phyloP scores from a whole-genome alignment of 2,797 vertebrate genomes.

The Lepus townsendii region DNA sequence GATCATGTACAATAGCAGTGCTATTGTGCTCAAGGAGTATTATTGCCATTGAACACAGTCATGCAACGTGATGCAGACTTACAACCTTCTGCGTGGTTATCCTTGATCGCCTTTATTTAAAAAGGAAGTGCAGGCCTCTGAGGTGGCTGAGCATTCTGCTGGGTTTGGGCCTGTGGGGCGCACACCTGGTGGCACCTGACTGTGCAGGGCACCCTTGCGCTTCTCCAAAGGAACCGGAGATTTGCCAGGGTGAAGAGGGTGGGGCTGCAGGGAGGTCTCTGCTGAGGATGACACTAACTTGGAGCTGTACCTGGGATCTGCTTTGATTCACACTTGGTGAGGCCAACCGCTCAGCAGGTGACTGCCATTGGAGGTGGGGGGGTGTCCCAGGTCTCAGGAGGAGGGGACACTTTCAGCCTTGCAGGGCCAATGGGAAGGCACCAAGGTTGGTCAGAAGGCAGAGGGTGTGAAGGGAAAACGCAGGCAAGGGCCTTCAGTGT shows the following conservation, averaged over 20 bases:
- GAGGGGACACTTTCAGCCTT: too few species aligned
- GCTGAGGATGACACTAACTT: neutral
- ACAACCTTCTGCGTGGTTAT: slow-evolving; percentile 73
- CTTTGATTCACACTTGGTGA: neutral
- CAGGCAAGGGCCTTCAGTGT: neutral
- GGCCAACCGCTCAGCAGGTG: neutral
- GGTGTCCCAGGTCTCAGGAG: neutral
- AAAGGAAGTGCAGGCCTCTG: slow-evolving; percentile 79
- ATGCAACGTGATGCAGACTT: slow-evolving; percentile 83
- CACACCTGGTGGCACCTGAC: neutral
- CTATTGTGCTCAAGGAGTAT: slow-evolving; percentile 73
- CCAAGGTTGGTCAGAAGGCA: neutral
- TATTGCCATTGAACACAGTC: slow-evolving; percentile 68
- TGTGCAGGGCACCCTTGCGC: neutral
- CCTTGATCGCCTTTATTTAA: slow-evolving; percentile 81
- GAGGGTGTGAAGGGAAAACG: neutral
- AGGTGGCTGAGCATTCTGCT: slow-evolving; percentile 73
- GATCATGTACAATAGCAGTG: slow-evolving; percentile 65
- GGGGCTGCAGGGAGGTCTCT: neutral
- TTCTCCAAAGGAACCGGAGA: neutral
- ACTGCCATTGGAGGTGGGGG: neutral
- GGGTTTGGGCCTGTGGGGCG: neutral
- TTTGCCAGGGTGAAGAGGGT: neutral
- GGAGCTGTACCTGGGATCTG: neutral
- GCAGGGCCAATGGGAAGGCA: neutral